Evolutionary conservation across 2,797 vertebrate genomes (phyloP).

Genomic region (Takifugu ocellatus): DNA sequence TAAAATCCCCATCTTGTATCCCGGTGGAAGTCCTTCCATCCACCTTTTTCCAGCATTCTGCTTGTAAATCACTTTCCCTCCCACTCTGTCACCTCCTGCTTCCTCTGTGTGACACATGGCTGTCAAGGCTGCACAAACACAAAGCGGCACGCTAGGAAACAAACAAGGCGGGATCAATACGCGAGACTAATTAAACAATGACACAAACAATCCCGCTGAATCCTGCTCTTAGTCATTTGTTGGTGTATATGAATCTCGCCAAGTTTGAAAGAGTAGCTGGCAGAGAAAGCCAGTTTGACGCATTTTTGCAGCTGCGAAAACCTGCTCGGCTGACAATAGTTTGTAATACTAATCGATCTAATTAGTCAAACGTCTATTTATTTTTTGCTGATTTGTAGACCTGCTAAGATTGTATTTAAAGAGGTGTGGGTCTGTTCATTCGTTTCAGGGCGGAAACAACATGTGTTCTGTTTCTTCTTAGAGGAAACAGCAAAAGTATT

Average conservation of each 20-base stretch:
- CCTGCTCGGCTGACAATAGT: slow-evolving; percentile 3
- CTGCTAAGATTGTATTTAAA: too few relatives aligned
- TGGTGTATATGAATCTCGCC: slow-evolving; percentile 15
- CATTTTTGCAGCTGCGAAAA: neutral
- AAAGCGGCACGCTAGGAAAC: slow-evolving; percentile 59
- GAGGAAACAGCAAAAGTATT: too few relatives aligned
- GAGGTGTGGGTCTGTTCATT: too few relatives aligned
- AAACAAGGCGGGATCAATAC: slow-evolving; percentile 66
- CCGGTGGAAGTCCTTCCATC: slow-evolving; percentile 34
- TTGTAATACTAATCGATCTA: slow-evolving; percentile 2
- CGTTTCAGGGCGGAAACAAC: too few relatives aligned
- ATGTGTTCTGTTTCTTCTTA: too few relatives aligned
- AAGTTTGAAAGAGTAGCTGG: slow-evolving; percentile 30
- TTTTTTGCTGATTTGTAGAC: too few relatives aligned
- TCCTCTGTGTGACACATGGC: slow-evolving; percentile 58
- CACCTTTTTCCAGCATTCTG: slow-evolving; percentile 25
- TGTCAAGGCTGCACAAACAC: slow-evolving; percentile 56
- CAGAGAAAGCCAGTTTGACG: slow-evolving; percentile 13
- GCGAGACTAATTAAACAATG: slow-evolving; percentile 63
- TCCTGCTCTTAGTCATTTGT: slow-evolving; percentile 48
- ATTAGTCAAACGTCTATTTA: neutral
- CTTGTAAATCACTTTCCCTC: slow-evolving; percentile 29
- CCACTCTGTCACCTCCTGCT: slow-evolving; percentile 37
- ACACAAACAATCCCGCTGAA: slow-evolving; percentile 52
- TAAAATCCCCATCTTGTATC: neutral